A percentile compares a stretch with the other conserved stretches of the same genome.
These are phyloP conservation scores for Hypolimnas misippus DNA, from an alignment of 2,888 invertebrate species.

Conservation along the genomic window DNA sequence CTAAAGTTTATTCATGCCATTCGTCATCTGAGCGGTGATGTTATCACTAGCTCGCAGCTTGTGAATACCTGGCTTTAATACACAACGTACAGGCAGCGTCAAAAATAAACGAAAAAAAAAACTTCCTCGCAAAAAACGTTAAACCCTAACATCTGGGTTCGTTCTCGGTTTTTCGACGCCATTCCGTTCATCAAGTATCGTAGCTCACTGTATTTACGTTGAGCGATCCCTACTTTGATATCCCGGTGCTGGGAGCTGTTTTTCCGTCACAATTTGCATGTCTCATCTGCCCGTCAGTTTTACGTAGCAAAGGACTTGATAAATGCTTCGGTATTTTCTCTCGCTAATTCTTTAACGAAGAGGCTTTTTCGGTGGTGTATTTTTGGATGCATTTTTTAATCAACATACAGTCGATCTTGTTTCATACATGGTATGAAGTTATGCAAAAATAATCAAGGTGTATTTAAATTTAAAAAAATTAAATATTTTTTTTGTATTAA, in stretches of 20 bases:
- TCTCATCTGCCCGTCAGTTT: constrained; percentile 10
- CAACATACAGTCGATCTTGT: too few relatives aligned
- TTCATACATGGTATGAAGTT: too few relatives aligned
- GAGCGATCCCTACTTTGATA: constrained; percentile 68
- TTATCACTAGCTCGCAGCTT: constrained; percentile 77
- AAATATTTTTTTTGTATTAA: too few relatives aligned
- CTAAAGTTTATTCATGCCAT: constrained; percentile 38
- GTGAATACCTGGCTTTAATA: constrained; percentile 77
- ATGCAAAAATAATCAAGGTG: too few relatives aligned
- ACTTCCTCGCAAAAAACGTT: not conserved
- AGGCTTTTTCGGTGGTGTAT: not conserved
- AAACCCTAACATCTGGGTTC: not conserved
- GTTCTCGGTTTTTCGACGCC: constrained; percentile 25
- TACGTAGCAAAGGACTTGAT: constrained; percentile 23
- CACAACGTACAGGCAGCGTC: constrained; percentile 38
- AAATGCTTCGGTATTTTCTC: constrained; percentile 20
- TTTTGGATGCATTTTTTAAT: not conserved
- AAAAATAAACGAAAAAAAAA: not conserved
- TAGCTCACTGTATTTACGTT: constrained; percentile 26
- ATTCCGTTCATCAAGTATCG: constrained; percentile 9
- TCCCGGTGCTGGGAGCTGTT: constrained; percentile 67
- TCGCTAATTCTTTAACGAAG: not conserved
- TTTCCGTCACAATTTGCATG: constrained; percentile 53
- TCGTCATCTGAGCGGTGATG: constrained; percentile 66
- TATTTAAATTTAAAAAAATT: too few relatives aligned